A percentile compares a stretch with the other conserved stretches of the same genome.
Evolutionary conservation across 2,113 vertebrate species (phyloP).

Genomic region (Xenus cinereus): DNA sequence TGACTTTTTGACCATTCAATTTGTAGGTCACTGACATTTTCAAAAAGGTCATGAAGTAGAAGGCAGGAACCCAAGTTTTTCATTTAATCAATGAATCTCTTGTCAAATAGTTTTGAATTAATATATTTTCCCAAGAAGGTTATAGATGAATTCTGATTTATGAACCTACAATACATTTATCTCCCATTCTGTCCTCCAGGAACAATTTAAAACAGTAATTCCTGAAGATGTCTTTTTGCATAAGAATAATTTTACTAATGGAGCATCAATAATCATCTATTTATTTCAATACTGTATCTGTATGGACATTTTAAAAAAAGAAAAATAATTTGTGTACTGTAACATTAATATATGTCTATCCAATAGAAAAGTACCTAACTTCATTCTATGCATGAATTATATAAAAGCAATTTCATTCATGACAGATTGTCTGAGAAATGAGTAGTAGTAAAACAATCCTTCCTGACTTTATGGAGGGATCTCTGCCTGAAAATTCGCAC

Average conservation of each 20-base stretch:
- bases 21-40: neutral
- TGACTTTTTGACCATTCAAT: neutral
- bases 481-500: neutral
- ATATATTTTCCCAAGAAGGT: neutral
- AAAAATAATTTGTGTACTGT: neutral
- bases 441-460: neutral
- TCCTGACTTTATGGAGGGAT: neutral
- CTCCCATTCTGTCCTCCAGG: neutral
- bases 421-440: neutral
- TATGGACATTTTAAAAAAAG: neutral
- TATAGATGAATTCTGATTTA: neutral
- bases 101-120: neutral
- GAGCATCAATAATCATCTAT: neutral
- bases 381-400: neutral
- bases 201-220: neutral
- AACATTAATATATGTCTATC: fast-evolving
- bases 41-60: neutral
- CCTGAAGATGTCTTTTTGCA: neutral
- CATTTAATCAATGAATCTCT: neutral
- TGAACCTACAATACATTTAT: neutral
- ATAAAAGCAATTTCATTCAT: neutral
- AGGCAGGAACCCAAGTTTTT: neutral
- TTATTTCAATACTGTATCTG: neutral
- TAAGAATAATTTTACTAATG: neutral
- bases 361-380: neutral